Percentiles rank a stretch among this genome's conserved stretches.
phyloP scores from a whole-genome alignment of 2,888 invertebrate species.

The Petrophora chlorosata region DNA sequence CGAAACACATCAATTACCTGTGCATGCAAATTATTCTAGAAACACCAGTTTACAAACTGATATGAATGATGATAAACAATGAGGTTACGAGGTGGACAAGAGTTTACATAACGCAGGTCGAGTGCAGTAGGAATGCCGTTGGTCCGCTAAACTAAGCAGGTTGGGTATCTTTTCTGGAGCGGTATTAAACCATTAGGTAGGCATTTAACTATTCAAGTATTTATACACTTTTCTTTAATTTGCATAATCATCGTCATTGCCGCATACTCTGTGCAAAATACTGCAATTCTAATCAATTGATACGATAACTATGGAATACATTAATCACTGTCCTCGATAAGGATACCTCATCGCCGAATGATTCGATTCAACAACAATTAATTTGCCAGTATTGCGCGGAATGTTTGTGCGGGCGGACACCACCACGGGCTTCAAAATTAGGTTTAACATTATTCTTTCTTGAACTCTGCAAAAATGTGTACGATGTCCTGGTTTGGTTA shows the following conservation, averaged over 20 bases:
- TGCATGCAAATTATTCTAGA: constrained; percentile 1
- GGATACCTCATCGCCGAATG: constrained; percentile 51
- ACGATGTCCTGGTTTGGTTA: constrained; percentile 4
- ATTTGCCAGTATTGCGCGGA: constrained; percentile 55
- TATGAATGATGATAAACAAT: constrained; percentile 11
- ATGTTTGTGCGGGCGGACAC: constrained; percentile 42
- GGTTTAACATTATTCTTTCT: constrained; percentile 2
- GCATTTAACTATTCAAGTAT: neutral
- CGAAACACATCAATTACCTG: too few species aligned
- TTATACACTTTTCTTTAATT: constrained; percentile 18
- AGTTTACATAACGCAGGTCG: constrained; percentile 41
- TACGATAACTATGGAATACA: constrained; percentile 50
- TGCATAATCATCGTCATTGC: constrained; percentile 27
- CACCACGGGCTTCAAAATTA: constrained; percentile 11
- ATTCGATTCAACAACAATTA: constrained; percentile 47
- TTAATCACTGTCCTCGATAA: constrained; percentile 65
- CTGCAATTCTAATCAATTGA: constrained; percentile 53
- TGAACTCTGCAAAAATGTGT: constrained; percentile 36
- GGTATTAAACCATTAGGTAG: too few species aligned
- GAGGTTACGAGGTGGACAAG: constrained; percentile 7
- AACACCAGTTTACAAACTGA: neutral
- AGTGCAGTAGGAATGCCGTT: constrained; percentile 46
- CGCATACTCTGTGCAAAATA: constrained; percentile 43
- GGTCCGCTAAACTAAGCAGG: constrained; percentile 32
- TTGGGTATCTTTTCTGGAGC: constrained; percentile 6